Evolutionary conservation across 2,113 vertebrate species (phyloP), one percentile per base, ranked within the genome.

Genomic region (Stigmatopora nigra): DNA sequence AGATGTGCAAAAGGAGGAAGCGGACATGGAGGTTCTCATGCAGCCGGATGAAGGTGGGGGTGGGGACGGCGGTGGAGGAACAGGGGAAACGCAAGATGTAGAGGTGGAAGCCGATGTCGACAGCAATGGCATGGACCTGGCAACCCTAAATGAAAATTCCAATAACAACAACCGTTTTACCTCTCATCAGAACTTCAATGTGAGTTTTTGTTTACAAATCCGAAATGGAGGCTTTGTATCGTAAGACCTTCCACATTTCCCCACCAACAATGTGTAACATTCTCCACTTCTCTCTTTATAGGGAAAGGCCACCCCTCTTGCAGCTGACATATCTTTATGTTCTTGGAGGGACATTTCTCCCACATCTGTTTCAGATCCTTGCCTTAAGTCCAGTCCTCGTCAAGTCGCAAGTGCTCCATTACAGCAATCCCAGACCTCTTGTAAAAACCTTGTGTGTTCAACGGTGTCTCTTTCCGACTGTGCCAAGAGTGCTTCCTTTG

Each of bases 131-230:
- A 83, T 86, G 72, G 84, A 87, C 53, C 88, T 92, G 72, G 90
- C 82, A 2, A 86, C 87, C 53, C 86, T 91, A 31, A 89, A 86
- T 49, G 91, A 94, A 77, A 95, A 94, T 81, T 78, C 92, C 44
- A 95, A 94, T 52, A 97, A 94, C 69, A 95, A 93, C 79, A 95
- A 93, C 90, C 92, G 91, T 83, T 83, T 92, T 78, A 91, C 87
- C 76, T 83, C 83, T 63, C 88, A 84, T 0, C 79, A 72, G 2
- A 90, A 87, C 81, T 87, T 90, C 41, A 88, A 90, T 89, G 95
- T 97, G 86, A 87, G 88, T 88, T 66, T 65, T 13, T 48, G 47
- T 48, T 47, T 62, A n/a, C 31, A 60, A 60, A 60, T 7, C 2
- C 41, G 15, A 12, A 47, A 47, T 47, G 16, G 2, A 25, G 13